Evolutionary conservation across 2,797 vertebrate genomes (phyloP).

Genomic region (Phrynocephalus vlangalii): DNA sequence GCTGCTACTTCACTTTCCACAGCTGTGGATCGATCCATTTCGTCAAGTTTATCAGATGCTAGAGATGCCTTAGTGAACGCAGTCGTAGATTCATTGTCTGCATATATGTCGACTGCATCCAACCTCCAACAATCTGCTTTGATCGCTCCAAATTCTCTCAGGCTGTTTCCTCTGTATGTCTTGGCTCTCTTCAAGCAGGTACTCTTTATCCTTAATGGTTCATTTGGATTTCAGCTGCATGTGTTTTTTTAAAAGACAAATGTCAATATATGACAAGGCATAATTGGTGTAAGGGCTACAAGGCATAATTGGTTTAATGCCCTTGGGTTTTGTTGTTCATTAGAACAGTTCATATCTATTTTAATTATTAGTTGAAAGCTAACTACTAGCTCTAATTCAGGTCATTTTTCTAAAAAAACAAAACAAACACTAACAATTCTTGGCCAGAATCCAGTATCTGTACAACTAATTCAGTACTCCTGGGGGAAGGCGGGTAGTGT

Average conservation of each 20-base stretch:
- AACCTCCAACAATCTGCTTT: slow-evolving; percentile 88
- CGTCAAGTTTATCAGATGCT: slow-evolving; percentile 93
- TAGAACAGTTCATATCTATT: not conserved
- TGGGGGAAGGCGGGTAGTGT: not conserved
- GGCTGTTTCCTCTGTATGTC: slow-evolving; percentile 92
- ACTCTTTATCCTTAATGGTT: not conserved
- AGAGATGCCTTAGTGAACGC: slow-evolving; percentile 95
- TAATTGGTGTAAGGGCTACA: not conserved
- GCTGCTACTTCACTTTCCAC: slow-evolving; percentile 6
- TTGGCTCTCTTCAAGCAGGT: slow-evolving; percentile 97
- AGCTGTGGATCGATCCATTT: slow-evolving; percentile 94
- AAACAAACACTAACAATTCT: not conserved
- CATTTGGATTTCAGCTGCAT: not conserved
- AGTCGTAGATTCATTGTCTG: slow-evolving; percentile 87
- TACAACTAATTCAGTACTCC: not conserved
- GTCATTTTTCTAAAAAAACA: not conserved
- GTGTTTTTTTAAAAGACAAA: not conserved
- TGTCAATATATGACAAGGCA: not conserved
- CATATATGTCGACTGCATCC: slow-evolving; percentile 88
- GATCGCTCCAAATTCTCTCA: slow-evolving; percentile 86
- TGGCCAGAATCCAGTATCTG: no score
- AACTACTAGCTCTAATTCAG: not conserved
- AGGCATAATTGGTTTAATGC: no score
- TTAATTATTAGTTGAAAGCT: not conserved
- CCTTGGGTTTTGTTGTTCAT: not conserved